phyloP scores from a whole-genome alignment of 2,888 invertebrate species.

The Rambutsinella grinnellia region DNA sequence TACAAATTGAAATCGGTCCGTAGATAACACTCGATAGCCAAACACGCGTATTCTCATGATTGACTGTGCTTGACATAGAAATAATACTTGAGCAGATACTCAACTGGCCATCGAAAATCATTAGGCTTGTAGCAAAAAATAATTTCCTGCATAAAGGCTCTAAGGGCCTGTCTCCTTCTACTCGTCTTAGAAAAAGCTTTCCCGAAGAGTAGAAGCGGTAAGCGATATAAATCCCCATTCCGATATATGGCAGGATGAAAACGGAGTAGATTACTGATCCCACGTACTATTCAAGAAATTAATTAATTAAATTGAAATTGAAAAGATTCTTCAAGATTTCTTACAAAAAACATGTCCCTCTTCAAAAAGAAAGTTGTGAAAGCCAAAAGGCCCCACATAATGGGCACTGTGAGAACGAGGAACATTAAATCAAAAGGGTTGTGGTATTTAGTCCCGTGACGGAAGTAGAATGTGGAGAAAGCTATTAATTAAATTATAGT shows the following conservation, averaged over 20 bases:
- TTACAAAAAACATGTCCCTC: slow-evolving; percentile 58
- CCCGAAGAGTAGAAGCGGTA: slow-evolving; percentile 55
- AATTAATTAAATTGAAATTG: slow-evolving; percentile 3
- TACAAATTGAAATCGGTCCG: slow-evolving; percentile 49
- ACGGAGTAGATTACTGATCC: slow-evolving; percentile 53
- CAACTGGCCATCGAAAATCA: slow-evolving; percentile 59
- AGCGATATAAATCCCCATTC: slow-evolving; percentile 52
- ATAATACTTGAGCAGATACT: slow-evolving; percentile 55
- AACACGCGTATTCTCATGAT: slow-evolving; percentile 31
- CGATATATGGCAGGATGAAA: slow-evolving; percentile 52
- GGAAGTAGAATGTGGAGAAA: slow-evolving; percentile 59
- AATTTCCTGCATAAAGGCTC: slow-evolving; percentile 51
- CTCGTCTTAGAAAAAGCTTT: slow-evolving; percentile 48
- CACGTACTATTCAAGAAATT: slow-evolving; percentile 34
- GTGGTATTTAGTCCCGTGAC: slow-evolving; percentile 58
- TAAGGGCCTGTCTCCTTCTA: slow-evolving; percentile 48
- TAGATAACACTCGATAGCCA: slow-evolving; percentile 55
- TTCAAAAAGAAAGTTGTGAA: slow-evolving; percentile 60
- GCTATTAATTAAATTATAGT: slow-evolving; percentile 2
- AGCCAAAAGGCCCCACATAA: slow-evolving; percentile 55
- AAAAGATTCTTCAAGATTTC: no score
- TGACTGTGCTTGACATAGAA: slow-evolving; percentile 54
- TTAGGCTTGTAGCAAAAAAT: slow-evolving; percentile 54
- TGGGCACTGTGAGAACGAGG: slow-evolving; percentile 50
- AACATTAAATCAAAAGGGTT: slow-evolving; percentile 57